Conservation (phyloP, 1,140 invertebrate species). For the Pachyrhynchus sulphureomaculatus region DNA sequence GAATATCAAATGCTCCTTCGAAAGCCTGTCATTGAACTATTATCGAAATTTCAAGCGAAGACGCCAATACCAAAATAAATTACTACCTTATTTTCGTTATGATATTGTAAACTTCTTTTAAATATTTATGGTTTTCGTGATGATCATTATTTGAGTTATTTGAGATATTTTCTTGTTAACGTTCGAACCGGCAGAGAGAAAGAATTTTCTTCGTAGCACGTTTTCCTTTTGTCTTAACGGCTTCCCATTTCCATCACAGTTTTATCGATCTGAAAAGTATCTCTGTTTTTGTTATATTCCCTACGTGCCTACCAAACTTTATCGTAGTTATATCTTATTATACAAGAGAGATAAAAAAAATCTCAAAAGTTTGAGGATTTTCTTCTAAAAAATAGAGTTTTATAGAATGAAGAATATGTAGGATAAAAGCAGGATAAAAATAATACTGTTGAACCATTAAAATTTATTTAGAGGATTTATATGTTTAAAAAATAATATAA, state of each 20-base stretch:
- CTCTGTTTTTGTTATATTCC: slow-evolving; percentile 27
- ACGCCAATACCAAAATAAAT: neutral
- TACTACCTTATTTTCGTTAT: neutral
- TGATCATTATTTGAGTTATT: slow-evolving; percentile 18
- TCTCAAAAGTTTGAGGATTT: neutral
- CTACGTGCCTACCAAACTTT: slow-evolving; percentile 15
- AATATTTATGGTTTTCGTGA: slow-evolving; percentile 22
- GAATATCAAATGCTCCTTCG: slow-evolving; percentile 19
- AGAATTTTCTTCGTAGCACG: slow-evolving; percentile 24
- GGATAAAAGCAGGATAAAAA: too few relatives aligned
- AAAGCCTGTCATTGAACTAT: slow-evolving; percentile 20
- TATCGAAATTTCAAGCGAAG: neutral
- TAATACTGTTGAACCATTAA: too few relatives aligned
- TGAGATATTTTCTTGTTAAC: slow-evolving; percentile 28
- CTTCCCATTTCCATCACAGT: slow-evolving; percentile 30
- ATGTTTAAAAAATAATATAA: too few relatives aligned
- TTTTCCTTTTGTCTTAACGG: slow-evolving; percentile 28
- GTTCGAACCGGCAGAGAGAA: slow-evolving; percentile 12
- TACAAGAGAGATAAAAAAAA: slow-evolving; percentile 7
- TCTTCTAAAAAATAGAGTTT: neutral
- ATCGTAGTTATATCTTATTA: slow-evolving; percentile 15
- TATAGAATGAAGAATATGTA: too few relatives aligned
- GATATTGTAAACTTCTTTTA: slow-evolving; percentile 16
- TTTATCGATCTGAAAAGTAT: slow-evolving; percentile 27
- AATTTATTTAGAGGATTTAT: too few relatives aligned